phyloP scores from a whole-genome alignment of 2,113 vertebrate species.

The Promerops cafer region DNA sequence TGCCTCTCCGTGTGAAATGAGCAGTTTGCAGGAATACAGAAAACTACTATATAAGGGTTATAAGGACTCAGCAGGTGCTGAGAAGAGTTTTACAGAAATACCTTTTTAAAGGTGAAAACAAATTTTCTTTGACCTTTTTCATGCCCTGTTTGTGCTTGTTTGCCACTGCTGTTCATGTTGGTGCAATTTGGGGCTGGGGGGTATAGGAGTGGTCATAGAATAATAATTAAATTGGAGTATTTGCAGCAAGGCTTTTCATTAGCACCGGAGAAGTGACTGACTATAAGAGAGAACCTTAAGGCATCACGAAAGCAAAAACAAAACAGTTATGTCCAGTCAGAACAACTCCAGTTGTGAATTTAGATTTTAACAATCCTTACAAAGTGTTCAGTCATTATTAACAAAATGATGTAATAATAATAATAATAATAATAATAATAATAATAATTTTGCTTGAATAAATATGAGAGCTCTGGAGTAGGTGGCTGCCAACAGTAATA shows the following conservation, averaged over 20 bases:
- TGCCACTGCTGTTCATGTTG: not conserved
- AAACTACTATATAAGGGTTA: not conserved
- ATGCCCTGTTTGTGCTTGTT: conserved; percentile 37
- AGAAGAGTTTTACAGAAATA: not conserved
- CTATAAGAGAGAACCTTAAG: conserved; percentile 21
- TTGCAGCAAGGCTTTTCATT: conserved; percentile 51
- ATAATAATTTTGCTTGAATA: conserved; percentile 14
- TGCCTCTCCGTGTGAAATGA: not conserved
- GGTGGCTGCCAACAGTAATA: not conserved
- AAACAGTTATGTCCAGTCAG: conserved; percentile 47
- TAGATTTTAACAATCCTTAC: not conserved
- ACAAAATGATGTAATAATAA: conserved; percentile 18
- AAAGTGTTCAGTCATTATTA: conserved; percentile 8
- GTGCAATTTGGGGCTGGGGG: conserved; percentile 44
- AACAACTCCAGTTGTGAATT: conserved; percentile 27
- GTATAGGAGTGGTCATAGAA: conserved; percentile 34
- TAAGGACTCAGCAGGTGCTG: not conserved
- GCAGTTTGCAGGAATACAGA: not conserved
- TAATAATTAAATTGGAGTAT: conserved; percentile 19
- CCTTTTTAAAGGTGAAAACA: not conserved
- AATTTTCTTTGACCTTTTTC: conserved; percentile 38
- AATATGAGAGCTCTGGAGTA: not conserved
- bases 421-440: not conserved
- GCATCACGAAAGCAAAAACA: conserved; percentile 40
- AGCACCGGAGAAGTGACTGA: not conserved